These are phyloP conservation scores for Alcedo quadribrachys DNA, from an alignment of 2,797 vertebrate species.

Conservation along the genomic window DNA sequence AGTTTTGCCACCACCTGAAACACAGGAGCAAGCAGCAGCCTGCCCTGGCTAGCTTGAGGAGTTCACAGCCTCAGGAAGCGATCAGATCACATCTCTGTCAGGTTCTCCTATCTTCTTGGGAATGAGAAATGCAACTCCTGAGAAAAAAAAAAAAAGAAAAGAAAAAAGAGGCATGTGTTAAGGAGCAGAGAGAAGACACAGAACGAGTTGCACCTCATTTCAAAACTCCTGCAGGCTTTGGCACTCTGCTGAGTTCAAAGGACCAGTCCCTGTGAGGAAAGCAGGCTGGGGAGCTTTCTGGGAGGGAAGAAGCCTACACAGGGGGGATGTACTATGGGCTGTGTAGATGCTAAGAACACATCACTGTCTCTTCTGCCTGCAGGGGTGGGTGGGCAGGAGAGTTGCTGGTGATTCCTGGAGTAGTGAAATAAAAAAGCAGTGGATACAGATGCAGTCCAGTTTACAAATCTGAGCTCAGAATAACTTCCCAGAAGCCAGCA, in stretches of 20 bases:
- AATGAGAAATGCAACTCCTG: background rate
- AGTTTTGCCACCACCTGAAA: slow-evolving; percentile 18
- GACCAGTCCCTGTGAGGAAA: background rate
- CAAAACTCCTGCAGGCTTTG: background rate
- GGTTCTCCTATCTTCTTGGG: background rate
- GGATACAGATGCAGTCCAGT: background rate
- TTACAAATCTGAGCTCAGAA: background rate
- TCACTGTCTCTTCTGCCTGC: background rate
- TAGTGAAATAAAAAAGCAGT: background rate
- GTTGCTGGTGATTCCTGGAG: background rate
- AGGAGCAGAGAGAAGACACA: background rate
- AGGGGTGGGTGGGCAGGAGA: background rate
- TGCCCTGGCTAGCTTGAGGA: slow-evolving; percentile 16
- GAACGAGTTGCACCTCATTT: background rate
- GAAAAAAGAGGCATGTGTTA: background rate
- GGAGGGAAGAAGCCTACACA: background rate
- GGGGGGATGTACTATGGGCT: background rate
- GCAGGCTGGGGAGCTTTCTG: background rate
- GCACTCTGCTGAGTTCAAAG: background rate
- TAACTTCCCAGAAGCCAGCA: background rate
- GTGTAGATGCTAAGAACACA: background rate
- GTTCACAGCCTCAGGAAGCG: slow-evolving; percentile 4
- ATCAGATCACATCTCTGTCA: slow-evolving; percentile 23
- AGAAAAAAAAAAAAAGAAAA: background rate
- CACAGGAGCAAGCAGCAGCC: background rate